Percentiles rank a stretch among this genome's conserved stretches.
phyloP scores from a whole-genome alignment of 2,888 invertebrate genomes.

The Gymnocheta viridis region DNA sequence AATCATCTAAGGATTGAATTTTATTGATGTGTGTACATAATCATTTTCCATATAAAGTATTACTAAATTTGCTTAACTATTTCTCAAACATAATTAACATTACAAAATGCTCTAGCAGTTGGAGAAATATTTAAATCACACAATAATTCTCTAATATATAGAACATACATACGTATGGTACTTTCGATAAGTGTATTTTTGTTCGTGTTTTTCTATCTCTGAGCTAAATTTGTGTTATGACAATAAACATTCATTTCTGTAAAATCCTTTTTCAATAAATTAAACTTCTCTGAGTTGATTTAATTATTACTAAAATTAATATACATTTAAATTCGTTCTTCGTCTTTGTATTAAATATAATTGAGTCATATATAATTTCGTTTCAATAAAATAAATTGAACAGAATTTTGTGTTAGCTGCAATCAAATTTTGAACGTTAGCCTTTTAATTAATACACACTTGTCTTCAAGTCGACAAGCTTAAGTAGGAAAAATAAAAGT shows the following conservation, averaged over 20 bases:
- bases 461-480: no score
- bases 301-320: neutral
- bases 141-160: neutral
- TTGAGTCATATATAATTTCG: neutral
- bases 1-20: neutral
- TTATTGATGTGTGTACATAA: neutral
- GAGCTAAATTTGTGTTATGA: neutral
- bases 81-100: constrained; percentile 3
- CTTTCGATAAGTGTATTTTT: neutral
- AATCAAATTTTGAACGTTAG: neutral
- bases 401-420: neutral
- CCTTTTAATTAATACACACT: no score
- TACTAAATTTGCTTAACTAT: neutral
- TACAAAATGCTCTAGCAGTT: neutral
- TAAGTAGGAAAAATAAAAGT: no score
- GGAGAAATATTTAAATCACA: constrained; percentile 9
- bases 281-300: neutral
- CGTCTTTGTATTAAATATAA: neutral
- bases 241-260: neutral
- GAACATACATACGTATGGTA: neutral
- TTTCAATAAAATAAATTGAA: neutral
- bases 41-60: neutral
- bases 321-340: neutral
- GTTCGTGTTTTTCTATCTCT: neutral
- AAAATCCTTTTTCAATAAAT: neutral